phyloP scores from a whole-genome alignment of 2,113 vertebrate genomes.

The Axis porcinus region DNA sequence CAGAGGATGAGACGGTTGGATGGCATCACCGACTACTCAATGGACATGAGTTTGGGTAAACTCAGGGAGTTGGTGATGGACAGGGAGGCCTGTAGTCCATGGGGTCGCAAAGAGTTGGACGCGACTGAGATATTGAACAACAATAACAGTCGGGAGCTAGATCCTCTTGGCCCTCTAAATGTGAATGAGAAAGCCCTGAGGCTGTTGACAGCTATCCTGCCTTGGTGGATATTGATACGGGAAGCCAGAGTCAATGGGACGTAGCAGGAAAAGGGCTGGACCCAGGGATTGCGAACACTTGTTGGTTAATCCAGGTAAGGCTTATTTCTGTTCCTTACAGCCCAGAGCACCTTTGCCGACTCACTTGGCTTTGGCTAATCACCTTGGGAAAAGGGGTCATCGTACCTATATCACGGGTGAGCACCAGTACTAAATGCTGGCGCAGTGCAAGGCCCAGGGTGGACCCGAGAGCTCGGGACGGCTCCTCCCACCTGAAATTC shows the following conservation, averaged over 20 bases:
- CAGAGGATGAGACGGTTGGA: neutral
- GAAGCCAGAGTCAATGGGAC: neutral
- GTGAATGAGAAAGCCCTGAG: accelerated
- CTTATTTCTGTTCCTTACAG: no score
- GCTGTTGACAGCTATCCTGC: neutral
- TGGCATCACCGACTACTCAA: neutral
- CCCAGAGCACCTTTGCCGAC: accelerated
- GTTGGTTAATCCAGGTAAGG: no score
- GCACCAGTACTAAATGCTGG: accelerated
- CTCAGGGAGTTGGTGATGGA: neutral
- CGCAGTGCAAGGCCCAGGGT: neutral
- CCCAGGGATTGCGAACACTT: accelerated
- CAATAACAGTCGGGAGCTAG: neutral
- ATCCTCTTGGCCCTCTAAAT: neutral
- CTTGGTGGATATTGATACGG: neutral
- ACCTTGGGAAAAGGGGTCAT: neutral
- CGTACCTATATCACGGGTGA: accelerated
- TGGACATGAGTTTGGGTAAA: neutral
- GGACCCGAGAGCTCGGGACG: accelerated
- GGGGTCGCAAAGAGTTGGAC: neutral
- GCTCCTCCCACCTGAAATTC: neutral
- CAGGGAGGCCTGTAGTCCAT: neutral
- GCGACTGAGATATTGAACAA: neutral
- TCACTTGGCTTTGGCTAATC: no score
- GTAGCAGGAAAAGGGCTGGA: neutral